These are phyloP conservation scores for Avahi laniger DNA, from an alignment of 2,797 vertebrate species.

Conservation along the genomic window DNA sequence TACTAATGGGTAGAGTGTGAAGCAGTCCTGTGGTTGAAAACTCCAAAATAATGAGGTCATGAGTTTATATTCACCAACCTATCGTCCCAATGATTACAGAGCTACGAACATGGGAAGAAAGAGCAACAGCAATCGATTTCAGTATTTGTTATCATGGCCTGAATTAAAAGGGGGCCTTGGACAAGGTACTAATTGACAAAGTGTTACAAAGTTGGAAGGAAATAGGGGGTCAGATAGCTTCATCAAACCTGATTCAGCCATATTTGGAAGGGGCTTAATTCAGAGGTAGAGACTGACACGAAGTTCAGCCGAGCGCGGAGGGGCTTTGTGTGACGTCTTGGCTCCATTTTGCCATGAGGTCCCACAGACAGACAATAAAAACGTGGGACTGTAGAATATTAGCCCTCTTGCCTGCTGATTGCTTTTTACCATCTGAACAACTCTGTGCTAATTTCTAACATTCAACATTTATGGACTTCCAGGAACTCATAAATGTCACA, in stretches of 20 bases:
- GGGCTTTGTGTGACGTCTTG: neutral
- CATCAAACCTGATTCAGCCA: neutral
- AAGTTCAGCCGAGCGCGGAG: neutral
- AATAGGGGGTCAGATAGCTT: neutral
- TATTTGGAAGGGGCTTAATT: neutral
- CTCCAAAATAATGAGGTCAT: slow-evolving; percentile 20
- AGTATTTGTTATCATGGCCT: neutral
- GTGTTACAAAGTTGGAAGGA: neutral
- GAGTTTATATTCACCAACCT: slow-evolving; percentile 1
- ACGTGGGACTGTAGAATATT: neutral
- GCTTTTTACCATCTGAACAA: slow-evolving; percentile 66
- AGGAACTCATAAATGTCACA: slow-evolving; percentile 81
- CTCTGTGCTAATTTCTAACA: slow-evolving; percentile 75
- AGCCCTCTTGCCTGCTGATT: slow-evolving; percentile 42
- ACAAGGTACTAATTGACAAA: neutral
- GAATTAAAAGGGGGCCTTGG: neutral
- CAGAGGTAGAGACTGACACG: neutral
- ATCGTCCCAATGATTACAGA: neutral
- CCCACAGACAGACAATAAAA: slow-evolving; percentile 18
- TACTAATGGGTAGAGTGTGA: neutral
- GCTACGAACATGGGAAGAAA: neutral
- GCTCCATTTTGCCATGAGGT: neutral
- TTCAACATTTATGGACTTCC: slow-evolving; percentile 81
- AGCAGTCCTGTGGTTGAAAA: neutral
- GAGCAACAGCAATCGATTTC: neutral